These are phyloP conservation scores for Napeogenes inachia DNA, from an alignment of 2,888 invertebrate genomes.

Conservation along the genomic window DNA sequence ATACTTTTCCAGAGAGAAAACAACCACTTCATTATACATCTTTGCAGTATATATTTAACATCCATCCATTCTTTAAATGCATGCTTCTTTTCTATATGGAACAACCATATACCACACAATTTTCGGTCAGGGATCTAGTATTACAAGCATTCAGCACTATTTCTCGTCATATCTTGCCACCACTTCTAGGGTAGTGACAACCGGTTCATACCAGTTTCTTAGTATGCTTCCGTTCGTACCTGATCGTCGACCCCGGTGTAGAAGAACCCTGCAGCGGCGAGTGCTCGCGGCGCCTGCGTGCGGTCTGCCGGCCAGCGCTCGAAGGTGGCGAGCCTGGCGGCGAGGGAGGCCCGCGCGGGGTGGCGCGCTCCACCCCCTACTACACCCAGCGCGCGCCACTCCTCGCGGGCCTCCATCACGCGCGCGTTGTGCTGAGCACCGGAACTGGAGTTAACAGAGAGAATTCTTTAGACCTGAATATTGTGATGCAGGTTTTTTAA, in stretches of 20 bases:
- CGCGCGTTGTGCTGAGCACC: conserved; percentile 63
- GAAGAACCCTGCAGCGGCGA: conserved; percentile 94
- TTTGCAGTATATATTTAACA: no score
- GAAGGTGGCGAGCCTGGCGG: conserved; percentile 82
- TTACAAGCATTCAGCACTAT: no score
- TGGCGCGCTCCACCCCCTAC: conserved; percentile 73
- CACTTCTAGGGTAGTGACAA: no score
- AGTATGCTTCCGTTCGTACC: conserved; percentile 42
- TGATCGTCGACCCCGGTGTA: conserved; percentile 85
- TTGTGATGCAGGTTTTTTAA: no score
- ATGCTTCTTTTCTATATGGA: no score
- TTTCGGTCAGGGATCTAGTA: no score
- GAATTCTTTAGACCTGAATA: background rate
- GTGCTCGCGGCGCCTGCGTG: conserved; percentile 84
- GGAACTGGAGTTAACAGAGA: conserved; percentile 38
- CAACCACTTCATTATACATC: no score
- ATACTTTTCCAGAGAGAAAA: no score
- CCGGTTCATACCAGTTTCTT: no score
- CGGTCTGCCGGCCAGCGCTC: conserved; percentile 85
- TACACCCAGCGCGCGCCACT: conserved; percentile 61
- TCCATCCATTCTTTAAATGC: no score
- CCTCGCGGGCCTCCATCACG: conserved; percentile 52
- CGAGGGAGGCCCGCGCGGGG: conserved; percentile 82
- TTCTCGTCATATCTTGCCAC: no score
- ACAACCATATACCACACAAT: no score